These are phyloP conservation scores for Danionella cerebrum DNA, from an alignment of 2,113 vertebrate species.

Conservation along the genomic window DNA sequence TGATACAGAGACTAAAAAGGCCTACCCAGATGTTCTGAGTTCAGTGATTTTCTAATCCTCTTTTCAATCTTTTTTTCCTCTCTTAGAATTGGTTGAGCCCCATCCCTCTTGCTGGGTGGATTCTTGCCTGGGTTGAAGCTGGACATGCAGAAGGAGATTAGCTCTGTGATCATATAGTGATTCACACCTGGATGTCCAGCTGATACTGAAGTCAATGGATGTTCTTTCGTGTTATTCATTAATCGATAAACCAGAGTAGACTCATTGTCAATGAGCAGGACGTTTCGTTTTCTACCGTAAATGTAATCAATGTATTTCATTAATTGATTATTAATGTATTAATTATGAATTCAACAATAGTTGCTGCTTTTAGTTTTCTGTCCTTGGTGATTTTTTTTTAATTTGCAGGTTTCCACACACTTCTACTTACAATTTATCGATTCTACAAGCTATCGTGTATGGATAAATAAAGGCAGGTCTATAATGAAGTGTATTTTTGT, in stretches of 20 bases:
- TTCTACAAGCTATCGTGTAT: too few species aligned
- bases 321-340: too few species aligned
- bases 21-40: constrained; percentile 35
- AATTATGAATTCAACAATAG: too few species aligned
- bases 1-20: constrained; percentile 30
- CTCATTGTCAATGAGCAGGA: constrained; percentile 4
- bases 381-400: too few species aligned
- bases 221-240: constrained; percentile 18
- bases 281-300: too few species aligned
- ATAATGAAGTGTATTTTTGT: too few species aligned
- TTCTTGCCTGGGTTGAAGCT: constrained; percentile 20
- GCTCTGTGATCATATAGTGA: constrained; percentile 20
- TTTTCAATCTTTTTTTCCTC: constrained; percentile 12
- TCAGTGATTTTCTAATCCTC: constrained; percentile 39
- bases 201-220: constrained; percentile 33
- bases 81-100: neutral
- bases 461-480: too few species aligned
- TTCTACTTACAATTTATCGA: too few species aligned
- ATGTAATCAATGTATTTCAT: too few species aligned
- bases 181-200: constrained; percentile 29
- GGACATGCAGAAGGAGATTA: constrained; percentile 34
- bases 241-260: constrained; percentile 12
- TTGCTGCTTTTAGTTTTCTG: too few species aligned
- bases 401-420: too few species aligned
- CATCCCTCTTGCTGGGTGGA: neutral